Base-by-base conservation (phyloP, 2,797 vertebrate species). In the Arctocebus calabarensis region DNA sequence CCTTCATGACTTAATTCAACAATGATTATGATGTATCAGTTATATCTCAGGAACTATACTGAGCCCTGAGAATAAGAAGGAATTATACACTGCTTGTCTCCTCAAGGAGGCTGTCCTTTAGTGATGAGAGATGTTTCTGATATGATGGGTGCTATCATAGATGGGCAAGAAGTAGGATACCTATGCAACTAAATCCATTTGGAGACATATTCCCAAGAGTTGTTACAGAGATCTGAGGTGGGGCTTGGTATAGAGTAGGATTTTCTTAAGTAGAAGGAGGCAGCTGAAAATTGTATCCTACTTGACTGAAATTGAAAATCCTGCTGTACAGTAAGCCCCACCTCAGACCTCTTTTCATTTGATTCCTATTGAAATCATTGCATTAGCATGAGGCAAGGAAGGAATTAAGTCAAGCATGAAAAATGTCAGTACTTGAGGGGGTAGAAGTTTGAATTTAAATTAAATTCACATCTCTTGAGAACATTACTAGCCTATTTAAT, bases 331-430 rank as follows among this genome's bases (percentile, higher is more conserved):
- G 14, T 14, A 52, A 52, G 48, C 14, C 48, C 48, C 48, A 52
- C 48, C 48, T 52, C 48, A 52, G 48, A 52, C 14, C 48, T 52
- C 52, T 78, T 64, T 71, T 75, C 37, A 48, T 48, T 57, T 27
- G 27, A 89, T 22, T 92, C 23, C 57, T 57, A 89, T 84, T 79
- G 68, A 90, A 93, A 90, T n/a, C n/a, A 45, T 55, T 61, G 68
- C 23, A 45, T n/a, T 43, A 77, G 12, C 6, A 57, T 10, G 29
- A 43, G n/a, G 5, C 1, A 83, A 79, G 16, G 79, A 95, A 83
- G 10, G 57, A 85, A 79, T 83, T 43, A 75, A 86, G 27, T 45
- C 34, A 87, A 74, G 45, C 2, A 17, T 45, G 86, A 84, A 84
- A 73, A 12, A 52, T 68, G 9, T 55, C 17, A 62, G 68, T 59